phyloP scores from a whole-genome alignment of 2,888 invertebrate genomes.

The Esperia sulphurella region DNA sequence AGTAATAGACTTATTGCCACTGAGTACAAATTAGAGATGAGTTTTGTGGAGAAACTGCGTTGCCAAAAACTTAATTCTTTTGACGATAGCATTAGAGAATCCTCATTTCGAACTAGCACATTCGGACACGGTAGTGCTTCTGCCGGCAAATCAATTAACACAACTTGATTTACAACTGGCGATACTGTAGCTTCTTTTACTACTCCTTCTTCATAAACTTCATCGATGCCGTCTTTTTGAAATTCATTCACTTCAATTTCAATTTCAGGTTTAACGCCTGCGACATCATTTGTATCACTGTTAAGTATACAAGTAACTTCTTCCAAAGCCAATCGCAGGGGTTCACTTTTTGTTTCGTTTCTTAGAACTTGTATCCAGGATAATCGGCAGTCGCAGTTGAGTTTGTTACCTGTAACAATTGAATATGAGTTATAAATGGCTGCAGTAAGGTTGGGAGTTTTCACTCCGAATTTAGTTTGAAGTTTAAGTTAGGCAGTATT shows the following conservation, averaged over 20 bases:
- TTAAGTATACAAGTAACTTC: constrained; percentile 81
- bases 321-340: constrained; percentile 83
- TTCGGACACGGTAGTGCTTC: constrained; percentile 54
- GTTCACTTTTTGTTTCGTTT: constrained; percentile 86
- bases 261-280: constrained; percentile 30
- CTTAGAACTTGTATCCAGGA: constrained; percentile 87
- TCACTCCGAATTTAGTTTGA: background rate
- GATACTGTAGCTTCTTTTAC: constrained; percentile 41
- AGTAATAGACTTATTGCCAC: no score
- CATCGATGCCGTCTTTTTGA: constrained; percentile 40
- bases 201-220: constrained; percentile 39
- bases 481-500: no score
- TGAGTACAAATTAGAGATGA: background rate
- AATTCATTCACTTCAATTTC: constrained; percentile 28
- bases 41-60: constrained; percentile 32
- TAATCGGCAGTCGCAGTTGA: constrained; percentile 89
- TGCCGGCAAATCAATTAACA: constrained; percentile 47
- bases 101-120: constrained; percentile 51
- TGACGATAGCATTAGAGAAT: constrained; percentile 66
- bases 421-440: background rate
- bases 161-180: constrained; percentile 39
- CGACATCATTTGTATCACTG: constrained; percentile 18
- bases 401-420: constrained; percentile 84
- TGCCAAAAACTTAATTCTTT: constrained; percentile 65
- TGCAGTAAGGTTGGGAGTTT: background rate